phyloP scores from a whole-genome alignment of 2,797 vertebrate species.

The Ctenosaura bakeri region DNA sequence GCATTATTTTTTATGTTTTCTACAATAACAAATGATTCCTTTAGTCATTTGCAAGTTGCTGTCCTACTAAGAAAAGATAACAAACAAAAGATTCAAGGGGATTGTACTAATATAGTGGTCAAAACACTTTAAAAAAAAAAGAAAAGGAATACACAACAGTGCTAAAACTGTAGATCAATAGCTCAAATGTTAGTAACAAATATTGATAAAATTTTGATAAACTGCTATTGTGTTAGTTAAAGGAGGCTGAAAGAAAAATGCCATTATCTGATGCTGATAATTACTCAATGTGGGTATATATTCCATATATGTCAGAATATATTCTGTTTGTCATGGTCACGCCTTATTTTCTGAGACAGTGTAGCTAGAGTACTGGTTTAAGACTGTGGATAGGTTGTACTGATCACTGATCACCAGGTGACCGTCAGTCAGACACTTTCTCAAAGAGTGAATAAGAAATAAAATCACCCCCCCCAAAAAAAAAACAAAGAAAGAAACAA shows the following conservation, averaged over 20 bases:
- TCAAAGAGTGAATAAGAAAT: no score
- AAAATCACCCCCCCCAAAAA: no score
- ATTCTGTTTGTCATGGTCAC: not conserved
- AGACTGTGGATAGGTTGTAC: no score
- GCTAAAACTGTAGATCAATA: not conserved
- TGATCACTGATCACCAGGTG: no score
- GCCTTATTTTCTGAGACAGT: not conserved
- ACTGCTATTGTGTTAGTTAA: not conserved
- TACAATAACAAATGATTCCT: not conserved
- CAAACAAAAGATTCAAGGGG: not conserved
- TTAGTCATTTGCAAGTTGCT: not conserved
- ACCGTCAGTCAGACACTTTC: no score
- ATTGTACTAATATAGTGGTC: not conserved
- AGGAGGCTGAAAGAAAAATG: not conserved
- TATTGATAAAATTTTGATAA: not conserved
- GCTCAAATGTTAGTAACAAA: not conserved
- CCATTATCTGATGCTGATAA: not conserved
- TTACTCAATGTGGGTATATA: not conserved
- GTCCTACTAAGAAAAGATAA: not conserved
- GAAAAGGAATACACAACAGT: not conserved
- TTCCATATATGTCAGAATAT: not conserved
- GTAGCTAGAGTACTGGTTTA: no score
- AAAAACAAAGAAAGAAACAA: not conserved
- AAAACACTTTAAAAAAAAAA: not conserved
- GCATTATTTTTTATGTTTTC: constrained; percentile 31